Evolutionary conservation across 2,888 invertebrate species (phyloP), one percentile per base, ranked within the genome.

Genomic region (Agrochola lychnidis): DNA sequence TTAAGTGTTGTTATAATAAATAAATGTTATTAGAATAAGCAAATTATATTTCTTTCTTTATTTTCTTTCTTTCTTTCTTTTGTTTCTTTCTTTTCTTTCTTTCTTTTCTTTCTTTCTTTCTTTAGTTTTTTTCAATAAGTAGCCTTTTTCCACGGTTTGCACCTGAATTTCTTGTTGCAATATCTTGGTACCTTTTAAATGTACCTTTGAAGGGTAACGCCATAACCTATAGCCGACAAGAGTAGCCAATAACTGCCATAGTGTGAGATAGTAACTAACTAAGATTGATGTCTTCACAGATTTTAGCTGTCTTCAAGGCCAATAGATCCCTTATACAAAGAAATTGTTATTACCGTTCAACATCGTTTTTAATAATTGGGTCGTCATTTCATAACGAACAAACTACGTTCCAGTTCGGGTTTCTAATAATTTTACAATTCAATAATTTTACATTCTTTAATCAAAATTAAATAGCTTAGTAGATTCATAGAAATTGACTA

Each of bases 311-410:
- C 40, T 48, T 40, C 16, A 48, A 53, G 9, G 45, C 53, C 16
- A 45, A 25, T 61, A 25, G 12, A 45, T 25, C 36, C 22, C 36
- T 10, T 12, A 45, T 1, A 30, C 6, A 30, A 19, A 59, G 19
- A 40, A 19, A 62, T 62, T n/a, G 36, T 61, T 62, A 53, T n/a
- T 42, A 57, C 10, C 4, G 22, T 53, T 61, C 10, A 77, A 61
- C 22, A 63, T 70, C 14, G 12, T 30, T 7, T 64, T 76, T 10
- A 67, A 59, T 30, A 53, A 48, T 77, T 25, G n/a, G 30, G 9
- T 79, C 42, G 16, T n/a, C 10, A 70, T 63, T 71, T 79, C 79
- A 14, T 30, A 12, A 45, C 19, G 40, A 63, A 56, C 45, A 48
- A 74, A 63, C 53, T 22, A 56, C 16, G 10, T 22, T 56, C 22